Percentiles rank a stretch among this genome's conserved stretches.
These are phyloP conservation scores for Eretmochelys imbricata DNA, from an alignment of 2,113 vertebrate genomes.

Conservation along the genomic window DNA sequence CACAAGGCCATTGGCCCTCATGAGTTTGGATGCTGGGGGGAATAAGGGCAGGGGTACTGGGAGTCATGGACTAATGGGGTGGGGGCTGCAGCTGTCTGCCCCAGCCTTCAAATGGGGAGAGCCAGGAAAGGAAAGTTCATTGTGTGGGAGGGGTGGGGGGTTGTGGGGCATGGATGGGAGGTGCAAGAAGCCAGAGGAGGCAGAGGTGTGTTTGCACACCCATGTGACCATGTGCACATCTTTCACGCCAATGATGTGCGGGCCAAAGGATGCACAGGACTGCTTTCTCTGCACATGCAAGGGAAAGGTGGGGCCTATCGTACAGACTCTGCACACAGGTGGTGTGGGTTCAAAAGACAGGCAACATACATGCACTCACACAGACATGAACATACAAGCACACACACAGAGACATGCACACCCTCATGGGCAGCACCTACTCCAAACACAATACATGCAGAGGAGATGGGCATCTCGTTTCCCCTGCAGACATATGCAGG, in stretches of 20 bases:
- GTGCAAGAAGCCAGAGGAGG: not conserved
- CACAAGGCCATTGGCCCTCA: not conserved
- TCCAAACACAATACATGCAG: not conserved
- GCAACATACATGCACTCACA: not conserved
- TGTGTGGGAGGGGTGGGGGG: not conserved
- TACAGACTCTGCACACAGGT: not conserved
- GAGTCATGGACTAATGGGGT: not conserved
- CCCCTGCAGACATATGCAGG: not conserved
- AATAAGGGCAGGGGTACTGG: not conserved
- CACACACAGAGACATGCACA: not conserved
- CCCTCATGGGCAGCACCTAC: not conserved
- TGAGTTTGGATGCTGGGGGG: not conserved
- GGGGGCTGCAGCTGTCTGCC: not conserved
- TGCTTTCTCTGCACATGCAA: not conserved
- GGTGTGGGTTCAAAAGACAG: not conserved
- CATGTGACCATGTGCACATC: not conserved
- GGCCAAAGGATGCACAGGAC: not conserved
- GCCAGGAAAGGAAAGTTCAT: not conserved
- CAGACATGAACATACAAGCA: not conserved
- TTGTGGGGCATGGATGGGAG: not conserved
- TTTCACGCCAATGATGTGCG: not conserved
- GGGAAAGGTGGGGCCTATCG: not conserved
- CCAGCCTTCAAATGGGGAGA: not conserved
- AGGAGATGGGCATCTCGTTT: not conserved
- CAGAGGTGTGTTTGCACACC: not conserved